Conservation (phyloP, 2,113 vertebrate genomes). For the Cygnus buccinator region DNA sequence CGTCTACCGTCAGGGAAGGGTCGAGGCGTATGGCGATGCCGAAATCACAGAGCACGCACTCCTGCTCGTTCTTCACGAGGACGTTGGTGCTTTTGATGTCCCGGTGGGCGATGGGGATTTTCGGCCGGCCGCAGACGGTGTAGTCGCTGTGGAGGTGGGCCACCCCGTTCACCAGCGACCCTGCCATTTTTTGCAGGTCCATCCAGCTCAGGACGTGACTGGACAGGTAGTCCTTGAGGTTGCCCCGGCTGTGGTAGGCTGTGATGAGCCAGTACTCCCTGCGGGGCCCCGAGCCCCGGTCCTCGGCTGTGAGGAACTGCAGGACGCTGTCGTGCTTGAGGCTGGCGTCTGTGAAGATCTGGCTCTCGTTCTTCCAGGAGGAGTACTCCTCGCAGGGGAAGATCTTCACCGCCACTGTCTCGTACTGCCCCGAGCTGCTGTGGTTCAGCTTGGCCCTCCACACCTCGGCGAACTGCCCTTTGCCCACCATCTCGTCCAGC, state of each 20-base stretch:
- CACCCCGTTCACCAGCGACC: constrained; percentile 83
- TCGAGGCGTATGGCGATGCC: constrained; percentile 88
- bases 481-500: constrained; percentile 86
- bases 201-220: constrained; percentile 83
- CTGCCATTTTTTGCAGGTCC: constrained; percentile 82
- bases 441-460: constrained; percentile 85
- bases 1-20: constrained; percentile 83
- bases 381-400: constrained; percentile 85
- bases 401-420: constrained; percentile 89
- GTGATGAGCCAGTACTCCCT: constrained; percentile 90
- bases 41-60: constrained; percentile 89
- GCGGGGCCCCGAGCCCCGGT: constrained; percentile 71
- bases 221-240: constrained; percentile 89
- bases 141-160: constrained; percentile 90
- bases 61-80: constrained; percentile 82
- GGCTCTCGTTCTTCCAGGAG: constrained; percentile 88
- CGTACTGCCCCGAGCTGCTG: constrained; percentile 73
- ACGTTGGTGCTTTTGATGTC: constrained; percentile 92
- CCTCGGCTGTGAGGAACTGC: constrained; percentile 85
- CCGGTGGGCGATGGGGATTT: constrained; percentile 88
- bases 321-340: constrained; percentile 87
- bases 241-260: constrained; percentile 87
- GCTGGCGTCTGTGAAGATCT: constrained; percentile 83
- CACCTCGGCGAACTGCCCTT: constrained; percentile 88
- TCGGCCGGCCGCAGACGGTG: constrained; percentile 75